Evolutionary conservation across 2,113 vertebrate genomes (phyloP).

Genomic region (Gallinago media): DNA sequence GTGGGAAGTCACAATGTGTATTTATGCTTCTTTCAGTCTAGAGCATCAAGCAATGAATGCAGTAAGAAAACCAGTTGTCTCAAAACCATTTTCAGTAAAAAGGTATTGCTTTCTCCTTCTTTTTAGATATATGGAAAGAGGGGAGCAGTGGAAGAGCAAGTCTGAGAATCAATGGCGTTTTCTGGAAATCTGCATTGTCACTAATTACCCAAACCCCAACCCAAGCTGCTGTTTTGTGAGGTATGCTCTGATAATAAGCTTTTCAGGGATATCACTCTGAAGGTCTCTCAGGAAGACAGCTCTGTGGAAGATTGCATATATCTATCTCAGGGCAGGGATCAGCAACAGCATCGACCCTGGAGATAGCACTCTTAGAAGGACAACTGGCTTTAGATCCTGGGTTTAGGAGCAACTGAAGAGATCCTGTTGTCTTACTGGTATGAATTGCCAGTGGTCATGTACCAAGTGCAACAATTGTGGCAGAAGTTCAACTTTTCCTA

Average conservation of each 20-base stretch:
- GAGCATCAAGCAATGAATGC: neutral
- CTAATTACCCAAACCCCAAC: neutral
- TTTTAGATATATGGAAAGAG: neutral
- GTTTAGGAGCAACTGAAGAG: neutral
- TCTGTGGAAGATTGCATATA: neutral
- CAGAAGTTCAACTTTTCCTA: neutral
- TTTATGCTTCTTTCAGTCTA: neutral
- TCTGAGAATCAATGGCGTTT: neutral
- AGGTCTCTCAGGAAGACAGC: neutral
- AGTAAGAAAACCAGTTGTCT: neutral
- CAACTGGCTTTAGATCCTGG: neutral
- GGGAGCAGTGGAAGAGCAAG: neutral
- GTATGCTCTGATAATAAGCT: neutral
- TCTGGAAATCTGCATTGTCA: neutral
- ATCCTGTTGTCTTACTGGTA: neutral
- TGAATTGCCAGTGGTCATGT: neutral
- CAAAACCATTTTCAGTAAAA: neutral
- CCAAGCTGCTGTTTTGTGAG: neutral
- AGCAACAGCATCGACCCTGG: neutral
- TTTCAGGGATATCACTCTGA: neutral
- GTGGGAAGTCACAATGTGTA: neutral
- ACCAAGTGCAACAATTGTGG: neutral
- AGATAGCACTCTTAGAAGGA: neutral
- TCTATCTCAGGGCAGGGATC: neutral
- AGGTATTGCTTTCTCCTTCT: neutral